Evolutionary conservation across 2,797 vertebrate genomes (phyloP), one percentile per base, ranked within the genome.

Genomic region (Pseudochromis fuscus): DNA sequence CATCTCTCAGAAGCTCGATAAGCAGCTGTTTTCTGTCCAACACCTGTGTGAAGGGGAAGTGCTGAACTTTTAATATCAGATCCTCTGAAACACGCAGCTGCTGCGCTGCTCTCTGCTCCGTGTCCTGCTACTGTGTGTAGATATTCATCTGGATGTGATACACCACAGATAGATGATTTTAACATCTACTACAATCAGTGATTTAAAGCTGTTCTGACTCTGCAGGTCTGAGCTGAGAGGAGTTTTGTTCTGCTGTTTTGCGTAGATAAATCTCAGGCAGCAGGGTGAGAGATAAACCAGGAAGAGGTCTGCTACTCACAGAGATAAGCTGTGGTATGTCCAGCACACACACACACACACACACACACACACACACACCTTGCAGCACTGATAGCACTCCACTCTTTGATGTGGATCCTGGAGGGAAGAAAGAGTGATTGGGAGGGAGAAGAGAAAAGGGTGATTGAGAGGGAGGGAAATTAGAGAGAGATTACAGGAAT

Each of bases 361-460:
- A 72, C 67, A 77, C 53, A 69, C 63, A 65, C 63, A 77, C 67
- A 67, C 52, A 60, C 40, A 64, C 12, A 30, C 49, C 52, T 68
- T 44, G 18, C n/a, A 55, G 67, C 18, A 0, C 75, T 85, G 88
- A 88, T 89, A 88, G 67, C 63, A 40, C 21, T 49, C 18, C 0
- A 7, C 55, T 68, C 87, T 89, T 89, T 91, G 84, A 89, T 87
- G 81, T 86, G 67, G 45, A 42, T 88, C 84, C 83, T 82, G 58
- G 28, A 77, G 86, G 75, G 79, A 82, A 81, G 67, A 84, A 51
- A 56, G 71, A 77, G 74, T 55, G 74, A 82, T 57, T 64, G 67
- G 80, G 82, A 69, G 25, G 53, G 42, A 57, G 72, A 75, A 76
- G 70, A 80, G 73, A 82, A 83, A 71, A 72, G 73, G 72, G 61